Evolutionary conservation across 2,113 vertebrate species (phyloP).

Genomic region (Trochalopteron elliotii): DNA sequence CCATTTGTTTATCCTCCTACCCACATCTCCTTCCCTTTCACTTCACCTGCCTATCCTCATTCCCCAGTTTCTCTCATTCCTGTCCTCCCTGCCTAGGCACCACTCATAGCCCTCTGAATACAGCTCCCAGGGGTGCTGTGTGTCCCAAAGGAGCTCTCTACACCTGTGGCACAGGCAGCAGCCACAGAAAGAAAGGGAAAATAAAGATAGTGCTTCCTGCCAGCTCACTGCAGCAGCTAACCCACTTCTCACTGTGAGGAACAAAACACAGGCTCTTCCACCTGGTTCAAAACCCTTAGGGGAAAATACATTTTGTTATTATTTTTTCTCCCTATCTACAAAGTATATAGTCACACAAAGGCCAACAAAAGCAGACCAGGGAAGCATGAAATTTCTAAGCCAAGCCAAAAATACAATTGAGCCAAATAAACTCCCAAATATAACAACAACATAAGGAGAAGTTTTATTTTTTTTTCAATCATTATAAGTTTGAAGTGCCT

Average conservation of each 20-base stretch:
- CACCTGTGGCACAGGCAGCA: not conserved
- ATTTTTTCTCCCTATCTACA: not conserved
- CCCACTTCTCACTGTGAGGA: rapidly evolving
- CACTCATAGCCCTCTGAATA: not conserved
- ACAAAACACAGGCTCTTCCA: not conserved
- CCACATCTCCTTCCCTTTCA: not conserved
- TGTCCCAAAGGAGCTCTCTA: not conserved
- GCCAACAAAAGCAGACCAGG: not conserved
- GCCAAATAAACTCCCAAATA: not conserved
- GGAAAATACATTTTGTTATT: not conserved
- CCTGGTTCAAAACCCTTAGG: not conserved
- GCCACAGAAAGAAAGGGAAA: not conserved
- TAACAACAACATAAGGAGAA: not conserved
- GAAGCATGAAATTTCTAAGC: not conserved
- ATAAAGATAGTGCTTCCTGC: not conserved
- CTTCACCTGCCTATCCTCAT: not conserved
- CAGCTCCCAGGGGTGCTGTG: not conserved
- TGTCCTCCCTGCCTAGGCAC: not conserved
- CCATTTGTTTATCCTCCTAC: not conserved
- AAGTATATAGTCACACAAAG: not conserved
- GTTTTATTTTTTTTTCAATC: not conserved
- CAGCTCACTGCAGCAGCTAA: not conserved
- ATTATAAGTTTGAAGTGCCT: not conserved
- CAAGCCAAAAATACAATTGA: not conserved
- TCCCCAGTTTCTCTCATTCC: not conserved